phyloP scores from a whole-genome alignment of 2,113 vertebrate genomes.

The Seriola dumerili region DNA sequence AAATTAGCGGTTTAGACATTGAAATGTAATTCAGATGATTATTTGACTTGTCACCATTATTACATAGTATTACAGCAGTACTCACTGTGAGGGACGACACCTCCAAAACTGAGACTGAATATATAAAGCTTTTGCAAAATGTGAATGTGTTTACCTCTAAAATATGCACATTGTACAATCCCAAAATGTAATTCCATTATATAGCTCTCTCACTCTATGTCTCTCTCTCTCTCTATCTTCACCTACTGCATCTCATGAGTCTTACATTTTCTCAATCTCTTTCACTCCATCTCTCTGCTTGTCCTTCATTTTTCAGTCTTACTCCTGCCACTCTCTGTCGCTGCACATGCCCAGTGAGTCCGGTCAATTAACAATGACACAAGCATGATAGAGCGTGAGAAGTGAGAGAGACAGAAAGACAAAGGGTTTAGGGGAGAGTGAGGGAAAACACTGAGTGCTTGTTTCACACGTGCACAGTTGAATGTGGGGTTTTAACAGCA shows the following conservation, averaged over 20 bases:
- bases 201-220: not conserved
- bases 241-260: no score
- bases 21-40: not conserved
- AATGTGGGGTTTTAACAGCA: slow-evolving; percentile 39
- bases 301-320: not conserved
- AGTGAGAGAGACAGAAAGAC: slow-evolving; percentile 21
- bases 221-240: not conserved
- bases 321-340: not conserved
- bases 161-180: not conserved
- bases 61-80: not conserved
- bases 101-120: not conserved
- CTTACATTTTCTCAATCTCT: not conserved
- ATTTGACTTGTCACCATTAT: not conserved
- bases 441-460: slow-evolving; percentile 63
- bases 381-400: slow-evolving; percentile 34
- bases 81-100: not conserved
- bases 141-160: no score
- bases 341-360: slow-evolving; percentile 38
- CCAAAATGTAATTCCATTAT: not conserved
- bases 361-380: slow-evolving; percentile 42
- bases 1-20: slow-evolving; percentile 13
- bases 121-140: not conserved
- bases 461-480: slow-evolving; percentile 63
- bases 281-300: not conserved
- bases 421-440: slow-evolving; percentile 30